Percentiles rank a stretch among this genome's conserved stretches.
phyloP scores from a whole-genome alignment of 2,113 vertebrate species.

The Tiliqua scincoides region DNA sequence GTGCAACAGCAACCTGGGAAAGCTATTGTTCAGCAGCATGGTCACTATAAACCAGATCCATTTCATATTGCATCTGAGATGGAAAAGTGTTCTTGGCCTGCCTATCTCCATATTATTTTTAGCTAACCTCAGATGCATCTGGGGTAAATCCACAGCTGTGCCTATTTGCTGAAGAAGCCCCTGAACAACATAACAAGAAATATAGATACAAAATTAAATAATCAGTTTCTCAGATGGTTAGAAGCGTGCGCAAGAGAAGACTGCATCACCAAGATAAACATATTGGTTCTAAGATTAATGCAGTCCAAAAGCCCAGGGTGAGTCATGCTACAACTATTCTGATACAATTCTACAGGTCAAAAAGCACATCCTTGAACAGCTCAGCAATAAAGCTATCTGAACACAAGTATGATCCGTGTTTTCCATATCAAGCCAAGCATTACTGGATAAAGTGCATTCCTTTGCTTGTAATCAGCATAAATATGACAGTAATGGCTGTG shows the following conservation, averaged over 20 bases:
- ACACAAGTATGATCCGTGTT: background rate
- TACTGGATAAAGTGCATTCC: background rate
- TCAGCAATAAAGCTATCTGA: background rate
- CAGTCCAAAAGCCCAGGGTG: background rate
- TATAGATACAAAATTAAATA: background rate
- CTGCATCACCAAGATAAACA: background rate
- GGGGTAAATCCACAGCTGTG: background rate
- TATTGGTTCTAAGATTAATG: background rate
- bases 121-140: background rate
- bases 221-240: background rate
- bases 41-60: background rate
- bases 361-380: background rate
- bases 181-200: background rate
- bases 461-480: background rate
- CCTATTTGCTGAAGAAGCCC: background rate
- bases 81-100: background rate
- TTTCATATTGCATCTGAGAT: background rate
- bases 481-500: background rate
- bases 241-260: background rate
- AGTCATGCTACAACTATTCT: background rate
- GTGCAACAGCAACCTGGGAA: background rate
- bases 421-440: background rate
- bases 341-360: background rate
- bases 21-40: background rate
- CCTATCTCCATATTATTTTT: background rate